phyloP scores from a whole-genome alignment of 2,888 invertebrate genomes.

The Andrena dorsata region DNA sequence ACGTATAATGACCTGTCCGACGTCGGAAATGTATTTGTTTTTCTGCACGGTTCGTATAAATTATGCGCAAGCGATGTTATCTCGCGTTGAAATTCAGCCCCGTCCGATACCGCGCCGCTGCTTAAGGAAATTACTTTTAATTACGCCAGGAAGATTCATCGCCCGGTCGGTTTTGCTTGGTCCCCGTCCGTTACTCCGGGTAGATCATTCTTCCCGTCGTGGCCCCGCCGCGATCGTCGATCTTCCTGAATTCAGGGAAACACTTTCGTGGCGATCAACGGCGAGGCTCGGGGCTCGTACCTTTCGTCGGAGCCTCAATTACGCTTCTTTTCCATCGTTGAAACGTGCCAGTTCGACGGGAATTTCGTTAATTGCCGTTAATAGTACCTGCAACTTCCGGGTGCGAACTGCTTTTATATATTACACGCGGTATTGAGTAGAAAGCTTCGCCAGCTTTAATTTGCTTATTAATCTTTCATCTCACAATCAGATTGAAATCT shows the following conservation, averaged over 20 bases:
- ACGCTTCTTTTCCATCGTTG: not conserved
- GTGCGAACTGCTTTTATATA: not conserved
- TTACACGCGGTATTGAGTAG: conserved; percentile 17
- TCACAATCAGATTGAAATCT: conserved; percentile 31
- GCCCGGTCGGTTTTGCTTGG: conserved; percentile 17
- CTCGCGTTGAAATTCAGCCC: conserved; percentile 67
- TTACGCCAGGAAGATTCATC: conserved; percentile 54
- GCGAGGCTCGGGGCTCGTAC: not conserved
- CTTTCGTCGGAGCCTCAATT: not conserved
- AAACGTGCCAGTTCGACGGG: not conserved
- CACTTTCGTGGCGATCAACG: conserved; percentile 5
- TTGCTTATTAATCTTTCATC: conserved; percentile 37
- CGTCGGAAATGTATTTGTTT: conserved; percentile 72
- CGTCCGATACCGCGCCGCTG: conserved; percentile 44
- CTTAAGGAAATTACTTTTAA: conserved; percentile 68
- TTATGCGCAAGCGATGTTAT: conserved; percentile 68
- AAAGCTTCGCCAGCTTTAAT: conserved; percentile 38
- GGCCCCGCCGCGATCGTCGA: not conserved
- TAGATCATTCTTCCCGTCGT: conserved; percentile 20
- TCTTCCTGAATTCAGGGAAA: conserved; percentile 17
- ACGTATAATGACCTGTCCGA: conserved; percentile 64
- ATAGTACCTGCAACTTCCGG: conserved; percentile 5
- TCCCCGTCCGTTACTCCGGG: conserved; percentile 30
- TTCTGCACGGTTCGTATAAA: conserved; percentile 68
- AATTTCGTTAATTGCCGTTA: not conserved